Evolutionary conservation across 2,888 invertebrate genomes (phyloP).

Genomic region (Cotesia congregata): DNA sequence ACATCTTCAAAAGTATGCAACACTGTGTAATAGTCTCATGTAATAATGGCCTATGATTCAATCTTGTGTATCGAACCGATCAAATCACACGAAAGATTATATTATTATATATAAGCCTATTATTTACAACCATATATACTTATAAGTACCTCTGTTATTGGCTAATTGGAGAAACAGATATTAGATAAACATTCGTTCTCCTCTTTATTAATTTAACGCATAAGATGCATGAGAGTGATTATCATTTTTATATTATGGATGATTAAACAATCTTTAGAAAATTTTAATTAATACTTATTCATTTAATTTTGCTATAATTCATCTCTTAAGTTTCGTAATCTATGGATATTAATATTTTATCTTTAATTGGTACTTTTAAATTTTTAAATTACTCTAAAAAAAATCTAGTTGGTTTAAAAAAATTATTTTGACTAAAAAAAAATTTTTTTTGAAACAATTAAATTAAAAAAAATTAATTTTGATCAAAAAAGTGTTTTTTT

Average conservation of each 20-base stretch:
- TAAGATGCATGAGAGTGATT: neutral
- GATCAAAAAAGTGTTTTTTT: too few relatives aligned
- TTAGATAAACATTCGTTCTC: neutral
- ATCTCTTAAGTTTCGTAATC: neutral
- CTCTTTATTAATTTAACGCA: neutral
- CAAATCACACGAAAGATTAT: conserved; percentile 14
- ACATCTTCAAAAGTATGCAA: conserved; percentile 30
- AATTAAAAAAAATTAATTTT: too few relatives aligned
- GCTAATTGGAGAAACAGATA: neutral
- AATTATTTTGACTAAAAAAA: too few relatives aligned
- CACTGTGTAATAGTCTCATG: conserved; percentile 44
- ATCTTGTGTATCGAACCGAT: conserved; percentile 18
- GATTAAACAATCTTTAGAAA: neutral
- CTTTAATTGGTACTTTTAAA: too few relatives aligned
- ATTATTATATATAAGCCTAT: neutral
- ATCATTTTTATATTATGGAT: neutral
- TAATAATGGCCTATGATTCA: conserved; percentile 43
- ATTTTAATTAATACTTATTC: neutral
- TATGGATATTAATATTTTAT: too few relatives aligned
- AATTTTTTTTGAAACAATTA: neutral
- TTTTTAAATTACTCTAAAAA: too few relatives aligned
- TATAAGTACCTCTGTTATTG: conserved; percentile 2
- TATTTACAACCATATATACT: neutral
- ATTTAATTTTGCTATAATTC: neutral
- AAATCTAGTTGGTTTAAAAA: too few relatives aligned